Percentiles rank a stretch among this genome's conserved stretches.
Conservation (phyloP, 2,113 vertebrate species). For the Trogon melanurus region DNA sequence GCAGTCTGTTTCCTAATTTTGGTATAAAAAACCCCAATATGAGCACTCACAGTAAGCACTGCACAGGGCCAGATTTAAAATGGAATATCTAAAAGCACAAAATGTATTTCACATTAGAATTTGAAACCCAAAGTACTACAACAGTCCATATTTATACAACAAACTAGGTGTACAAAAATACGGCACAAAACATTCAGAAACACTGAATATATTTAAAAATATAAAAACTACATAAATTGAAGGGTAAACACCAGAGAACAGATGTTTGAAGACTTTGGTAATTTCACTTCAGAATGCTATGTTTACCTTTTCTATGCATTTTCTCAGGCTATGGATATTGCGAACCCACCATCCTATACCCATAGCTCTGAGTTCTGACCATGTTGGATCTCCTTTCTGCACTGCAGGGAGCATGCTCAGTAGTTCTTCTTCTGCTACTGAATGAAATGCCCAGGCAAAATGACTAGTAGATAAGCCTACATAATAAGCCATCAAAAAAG, state of each 20-base stretch:
- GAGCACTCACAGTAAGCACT: neutral
- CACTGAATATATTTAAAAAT: neutral
- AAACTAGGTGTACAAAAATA: rapidly evolving
- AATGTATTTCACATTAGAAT: neutral
- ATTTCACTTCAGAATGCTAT: neutral
- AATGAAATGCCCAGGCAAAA: slow-evolving; percentile 98
- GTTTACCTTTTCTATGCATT: slow-evolving; percentile 93
- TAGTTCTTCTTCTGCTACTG: slow-evolving; percentile 95
- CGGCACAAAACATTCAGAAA: neutral
- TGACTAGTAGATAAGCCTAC: slow-evolving; percentile 93
- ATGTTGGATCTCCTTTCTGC: slow-evolving; percentile 88
- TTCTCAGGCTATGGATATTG: slow-evolving; percentile 88
- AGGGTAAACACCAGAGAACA: neutral
- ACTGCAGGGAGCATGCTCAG: slow-evolving; percentile 90
- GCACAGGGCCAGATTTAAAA: neutral
- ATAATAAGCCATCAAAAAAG: neutral
- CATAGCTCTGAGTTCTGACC: slow-evolving; percentile 95
- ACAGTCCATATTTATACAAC: neutral
- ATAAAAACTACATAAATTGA: neutral
- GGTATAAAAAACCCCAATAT: neutral
- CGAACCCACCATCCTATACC: slow-evolving; percentile 97
- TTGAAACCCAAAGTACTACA: neutral
- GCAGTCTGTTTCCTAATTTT: neutral
- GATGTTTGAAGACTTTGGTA: neutral
- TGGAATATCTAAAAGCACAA: neutral